phyloP scores from a whole-genome alignment of 2,797 vertebrate species.

The Florisuga fusca region DNA sequence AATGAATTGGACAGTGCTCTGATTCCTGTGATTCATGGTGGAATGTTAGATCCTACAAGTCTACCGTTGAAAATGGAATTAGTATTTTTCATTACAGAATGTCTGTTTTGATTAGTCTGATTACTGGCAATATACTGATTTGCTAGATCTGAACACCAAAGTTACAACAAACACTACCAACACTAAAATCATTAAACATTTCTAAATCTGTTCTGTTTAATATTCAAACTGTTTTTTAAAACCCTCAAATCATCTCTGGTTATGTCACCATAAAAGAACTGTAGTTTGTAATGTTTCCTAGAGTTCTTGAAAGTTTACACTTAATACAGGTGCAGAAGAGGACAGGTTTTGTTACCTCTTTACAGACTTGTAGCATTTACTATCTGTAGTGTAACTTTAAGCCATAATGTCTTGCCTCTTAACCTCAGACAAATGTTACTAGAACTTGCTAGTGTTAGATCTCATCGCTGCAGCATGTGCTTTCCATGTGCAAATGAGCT shows the following conservation, averaged over 20 bases:
- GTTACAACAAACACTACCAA: constrained; percentile 33
- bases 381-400: constrained; percentile 24
- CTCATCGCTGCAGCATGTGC: not conserved
- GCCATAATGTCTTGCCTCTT: constrained; percentile 58
- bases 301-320: constrained; percentile 71
- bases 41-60: constrained; percentile 83
- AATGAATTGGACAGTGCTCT: constrained; percentile 91
- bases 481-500: not conserved
- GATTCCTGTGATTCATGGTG: constrained; percentile 93
- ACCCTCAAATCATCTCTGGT: not conserved
- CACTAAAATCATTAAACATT: constrained; percentile 64
- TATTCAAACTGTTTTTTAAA: constrained; percentile 40
- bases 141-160: constrained; percentile 66
- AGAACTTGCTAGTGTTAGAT: not conserved
- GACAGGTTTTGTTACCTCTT: constrained; percentile 27
- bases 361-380: constrained; percentile 37
- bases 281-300: constrained; percentile 15
- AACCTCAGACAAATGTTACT: not conserved
- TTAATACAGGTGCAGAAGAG: constrained; percentile 49
- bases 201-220: constrained; percentile 22
- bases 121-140: constrained; percentile 1
- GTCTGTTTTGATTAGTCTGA: constrained; percentile 71
- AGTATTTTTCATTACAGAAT: constrained; percentile 89
- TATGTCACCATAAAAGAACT: not conserved
- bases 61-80: constrained; percentile 91